Evolutionary conservation across 2,113 vertebrate genomes (phyloP).

Genomic region (Circaetus cinerascens): DNA sequence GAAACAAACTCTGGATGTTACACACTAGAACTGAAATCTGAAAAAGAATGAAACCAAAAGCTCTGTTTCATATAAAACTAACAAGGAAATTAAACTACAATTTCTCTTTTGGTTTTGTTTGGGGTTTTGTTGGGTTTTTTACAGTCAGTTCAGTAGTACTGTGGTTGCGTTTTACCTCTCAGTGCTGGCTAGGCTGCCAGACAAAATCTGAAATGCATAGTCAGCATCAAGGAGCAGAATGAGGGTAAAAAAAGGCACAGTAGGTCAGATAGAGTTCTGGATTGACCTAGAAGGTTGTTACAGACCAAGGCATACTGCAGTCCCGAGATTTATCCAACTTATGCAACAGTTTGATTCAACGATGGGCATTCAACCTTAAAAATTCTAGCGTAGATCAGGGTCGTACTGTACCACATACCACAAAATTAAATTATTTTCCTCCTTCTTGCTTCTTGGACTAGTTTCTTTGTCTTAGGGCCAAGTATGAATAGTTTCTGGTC

Average conservation of each 20-base stretch:
- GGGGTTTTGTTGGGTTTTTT: accelerated
- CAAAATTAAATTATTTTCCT: not conserved
- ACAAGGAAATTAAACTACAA: not conserved
- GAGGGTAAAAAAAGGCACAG: not conserved
- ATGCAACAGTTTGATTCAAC: not conserved
- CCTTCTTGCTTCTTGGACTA: not conserved
- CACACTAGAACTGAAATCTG: not conserved
- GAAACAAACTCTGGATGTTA: not conserved
- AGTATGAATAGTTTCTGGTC: not conserved
- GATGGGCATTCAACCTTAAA: not conserved
- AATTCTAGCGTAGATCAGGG: not conserved
- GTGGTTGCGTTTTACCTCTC: not conserved
- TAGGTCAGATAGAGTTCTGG: not conserved
- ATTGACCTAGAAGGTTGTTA: not conserved
- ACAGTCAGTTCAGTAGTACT: not conserved
- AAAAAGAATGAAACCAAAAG: not conserved
- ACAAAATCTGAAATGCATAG: not conserved
- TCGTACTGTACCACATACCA: not conserved
- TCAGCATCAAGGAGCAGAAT: not conserved
- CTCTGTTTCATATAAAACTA: not conserved
- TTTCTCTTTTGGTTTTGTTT: not conserved
- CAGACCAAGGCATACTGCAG: not conserved
- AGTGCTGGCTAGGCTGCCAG: not conserved
- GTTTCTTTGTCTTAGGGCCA: not conserved
- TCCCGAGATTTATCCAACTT: accelerated